Evolutionary conservation across 2,113 vertebrate species (phyloP), one percentile per base, ranked within the genome.

Genomic region (Romanogobio albipinnatus): DNA sequence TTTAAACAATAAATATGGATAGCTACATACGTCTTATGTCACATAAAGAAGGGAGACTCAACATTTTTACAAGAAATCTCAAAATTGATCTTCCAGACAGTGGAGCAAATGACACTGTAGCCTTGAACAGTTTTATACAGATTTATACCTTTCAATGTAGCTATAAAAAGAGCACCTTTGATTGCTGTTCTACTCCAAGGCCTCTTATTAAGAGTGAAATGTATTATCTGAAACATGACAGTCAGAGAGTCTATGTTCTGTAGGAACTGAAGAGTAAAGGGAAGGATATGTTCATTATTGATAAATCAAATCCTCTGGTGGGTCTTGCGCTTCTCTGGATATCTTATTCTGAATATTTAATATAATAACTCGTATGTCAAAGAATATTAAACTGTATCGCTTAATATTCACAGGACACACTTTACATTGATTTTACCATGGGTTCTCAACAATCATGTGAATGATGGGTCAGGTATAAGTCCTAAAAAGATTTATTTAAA

Each of bases 181-280:
- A 80, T 10, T n/a, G 7, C 58, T 26, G n/a, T 80, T n/a, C n/a
- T 26, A 39, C 13, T 7, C 53, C 22, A 3, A 76, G 13, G 14
- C 47, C 26, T 24, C 70, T 76, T 45, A 79, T 62, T 62, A 80
- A 17, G 77, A 62, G 39, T 47, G 36, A 79, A 61, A 62, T 47
- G 4, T 47, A 80, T 62, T 29, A 6, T 64, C 39, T 64, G 58
- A 64, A 64, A 80, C 13, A 64, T 19, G 36, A 80, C 36, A 49
- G 56, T 61, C 58, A 26, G 73, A 10, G 45, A 29, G 14, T 53
- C 45, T 53, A 29, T 22, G 26, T 56, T 56, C 9, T 56, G 19
- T 61, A 77, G 36, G 53, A 77, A 9, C 6, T 47, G n/a, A 62
- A 22, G 39, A 22, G 11, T 66, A 66, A 66, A 33, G n/a, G 7